Percentiles rank a stretch among this genome's conserved stretches.
These are phyloP conservation scores for Nemoura dubitans DNA, from an alignment of 2,888 invertebrate species.

Conservation along the genomic window DNA sequence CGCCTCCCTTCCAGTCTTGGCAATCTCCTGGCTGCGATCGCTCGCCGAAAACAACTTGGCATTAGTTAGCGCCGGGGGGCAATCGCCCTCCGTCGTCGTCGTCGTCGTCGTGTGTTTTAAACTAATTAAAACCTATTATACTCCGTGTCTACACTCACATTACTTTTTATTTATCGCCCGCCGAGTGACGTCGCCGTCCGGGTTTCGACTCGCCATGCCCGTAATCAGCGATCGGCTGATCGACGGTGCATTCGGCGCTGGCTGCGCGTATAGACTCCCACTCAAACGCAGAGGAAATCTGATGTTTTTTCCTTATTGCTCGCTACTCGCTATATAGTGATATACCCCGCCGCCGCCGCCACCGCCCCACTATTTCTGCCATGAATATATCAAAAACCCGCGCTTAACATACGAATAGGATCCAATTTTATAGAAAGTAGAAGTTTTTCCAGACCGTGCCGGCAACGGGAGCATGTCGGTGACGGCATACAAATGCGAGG, in stretches of 20 bases:
- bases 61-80: background rate
- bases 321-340: background rate
- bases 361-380: background rate
- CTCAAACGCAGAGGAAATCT: background rate
- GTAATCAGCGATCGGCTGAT: background rate
- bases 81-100: background rate
- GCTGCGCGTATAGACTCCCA: background rate
- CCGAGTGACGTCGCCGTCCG: background rate
- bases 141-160: background rate
- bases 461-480: background rate
- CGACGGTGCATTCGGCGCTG: background rate
- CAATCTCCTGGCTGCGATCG: background rate
- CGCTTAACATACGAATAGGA: slow-evolving; percentile 26
- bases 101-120: background rate
- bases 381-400: background rate
- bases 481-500: background rate
- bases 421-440: slow-evolving; percentile 16
- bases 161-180: background rate
- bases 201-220: background rate
- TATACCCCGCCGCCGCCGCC: background rate
- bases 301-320: background rate
- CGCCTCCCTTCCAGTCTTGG: no score
- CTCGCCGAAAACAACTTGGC: background rate
- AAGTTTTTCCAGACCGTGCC: background rate
- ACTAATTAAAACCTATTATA: background rate